Evolutionary conservation across 2,113 vertebrate species (phyloP), one percentile per base, ranked within the genome.

Genomic region (Ammodramus savannarum): DNA sequence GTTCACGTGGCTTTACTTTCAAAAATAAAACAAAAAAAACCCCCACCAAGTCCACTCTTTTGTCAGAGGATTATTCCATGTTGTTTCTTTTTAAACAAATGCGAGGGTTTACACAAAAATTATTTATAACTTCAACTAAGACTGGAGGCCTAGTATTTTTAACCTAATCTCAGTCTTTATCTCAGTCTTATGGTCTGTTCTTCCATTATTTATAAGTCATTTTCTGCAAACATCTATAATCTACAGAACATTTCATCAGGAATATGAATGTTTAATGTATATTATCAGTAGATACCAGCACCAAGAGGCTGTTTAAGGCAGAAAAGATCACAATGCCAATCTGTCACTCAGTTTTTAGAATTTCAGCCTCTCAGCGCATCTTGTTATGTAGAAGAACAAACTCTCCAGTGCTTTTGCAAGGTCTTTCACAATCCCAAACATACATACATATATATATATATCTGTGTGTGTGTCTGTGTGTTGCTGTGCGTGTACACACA

Each of bases 401-500:
- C 43, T 41, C 46, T 58, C 49, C 13, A 54, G 2, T 27, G 13
- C 74, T 91, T 59, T 93, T 43, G 29, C 59, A 23, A 51, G 14
- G 17, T 41, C 36, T 39, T 85, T 69, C 67, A 63, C 48, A 83
- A 59, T 48, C 76, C 43, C 41, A 36, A 12, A 31, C 13, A 44
- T 2, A 49, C 41, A 43, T 19, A 44, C 7, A 46, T 22, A 46
- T 48, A 22, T 23, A 7, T 22, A 4, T 46, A 3, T 46, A 6
- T 51, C 48, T 16, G 32, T 6, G 5, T 32, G 3, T 31, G 4
- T 17, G 4, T 31, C 3, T 13, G 29, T 32, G 8, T 10, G 8
- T 27, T 21, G 9, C 4, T 48, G 0, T 43, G 9, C 54, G 7
- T 26, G 7, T 15, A 8, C 23, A 65, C 10, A 78, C 0, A 1